These are phyloP conservation scores for Tychaedon coryphoeus DNA, from an alignment of 2,113 vertebrate species.

Conservation along the genomic window DNA sequence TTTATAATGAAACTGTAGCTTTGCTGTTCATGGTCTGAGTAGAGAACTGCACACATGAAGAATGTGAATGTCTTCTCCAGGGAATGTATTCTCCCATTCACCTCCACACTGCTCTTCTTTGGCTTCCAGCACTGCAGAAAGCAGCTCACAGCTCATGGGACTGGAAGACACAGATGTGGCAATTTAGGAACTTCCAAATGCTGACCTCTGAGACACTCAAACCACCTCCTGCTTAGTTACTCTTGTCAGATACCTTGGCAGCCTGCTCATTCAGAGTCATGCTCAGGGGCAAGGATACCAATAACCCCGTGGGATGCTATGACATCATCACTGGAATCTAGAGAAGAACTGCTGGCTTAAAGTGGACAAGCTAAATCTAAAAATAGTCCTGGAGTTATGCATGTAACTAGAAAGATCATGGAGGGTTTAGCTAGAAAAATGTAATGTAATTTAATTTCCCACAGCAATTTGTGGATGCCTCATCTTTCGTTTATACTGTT, in stretches of 20 bases:
- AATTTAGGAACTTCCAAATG: not conserved
- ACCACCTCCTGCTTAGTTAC: not conserved
- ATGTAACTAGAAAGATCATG: not conserved
- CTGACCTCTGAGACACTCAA: not conserved
- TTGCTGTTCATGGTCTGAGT: not conserved
- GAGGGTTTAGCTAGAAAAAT: not conserved
- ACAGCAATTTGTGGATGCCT: not conserved
- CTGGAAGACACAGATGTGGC: not conserved
- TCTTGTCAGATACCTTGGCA: not conserved
- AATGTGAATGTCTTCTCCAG: not conserved
- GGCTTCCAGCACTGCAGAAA: not conserved
- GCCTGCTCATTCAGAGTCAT: not conserved
- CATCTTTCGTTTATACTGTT: not conserved
- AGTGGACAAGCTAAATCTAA: not conserved
- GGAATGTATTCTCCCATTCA: not conserved
- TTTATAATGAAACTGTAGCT: not conserved
- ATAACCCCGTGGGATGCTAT: fast-evolving
- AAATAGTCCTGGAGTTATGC: not conserved
- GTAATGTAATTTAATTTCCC: not conserved
- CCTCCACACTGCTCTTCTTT: fast-evolving
- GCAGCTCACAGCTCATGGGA: not conserved
- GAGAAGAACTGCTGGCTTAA: not conserved
- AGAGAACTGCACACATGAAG: not conserved
- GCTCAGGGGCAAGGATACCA: not conserved
- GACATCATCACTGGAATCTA: not conserved